Evolutionary conservation across 2,797 vertebrate species (phyloP).

Genomic region (Sebastes oblongus): DNA sequence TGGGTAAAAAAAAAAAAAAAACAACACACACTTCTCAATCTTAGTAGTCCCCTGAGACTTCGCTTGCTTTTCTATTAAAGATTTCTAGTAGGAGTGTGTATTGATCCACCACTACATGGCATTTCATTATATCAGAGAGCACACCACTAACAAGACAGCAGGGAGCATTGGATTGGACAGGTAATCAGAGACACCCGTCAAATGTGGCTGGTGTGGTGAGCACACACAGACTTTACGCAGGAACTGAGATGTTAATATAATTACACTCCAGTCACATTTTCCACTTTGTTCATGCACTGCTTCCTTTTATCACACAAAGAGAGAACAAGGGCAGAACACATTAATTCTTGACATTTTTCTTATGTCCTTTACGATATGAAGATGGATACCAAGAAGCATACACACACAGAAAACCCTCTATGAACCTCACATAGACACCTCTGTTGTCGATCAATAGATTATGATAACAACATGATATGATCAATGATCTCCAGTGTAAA

Average conservation of each 20-base stretch:
- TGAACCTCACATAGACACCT: not conserved
- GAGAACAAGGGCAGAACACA: not conserved
- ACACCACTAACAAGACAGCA: conserved; percentile 39
- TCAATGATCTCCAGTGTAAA: too few species aligned
- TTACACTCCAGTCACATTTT: not conserved
- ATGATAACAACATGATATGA: not conserved
- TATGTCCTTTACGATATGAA: not conserved
- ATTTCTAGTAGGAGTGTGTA: conserved; percentile 26
- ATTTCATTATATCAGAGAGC: conserved; percentile 33
- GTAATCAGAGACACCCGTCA: conserved; percentile 9
- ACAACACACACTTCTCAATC: not conserved
- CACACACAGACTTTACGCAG: not conserved
- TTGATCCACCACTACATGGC: conserved; percentile 30
- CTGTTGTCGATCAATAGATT: not conserved
- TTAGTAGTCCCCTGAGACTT: not conserved
- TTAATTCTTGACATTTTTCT: not conserved
- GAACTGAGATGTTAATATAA: not conserved
- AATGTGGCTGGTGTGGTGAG: not conserved
- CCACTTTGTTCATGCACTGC: not conserved
- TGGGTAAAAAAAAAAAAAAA: conserved; percentile 9
- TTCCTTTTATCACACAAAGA: not conserved
- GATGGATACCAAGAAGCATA: not conserved
- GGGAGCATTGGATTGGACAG: conserved; percentile 7
- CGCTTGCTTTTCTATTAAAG: conserved; percentile 14
- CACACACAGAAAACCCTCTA: not conserved